phyloP scores from a whole-genome alignment of 2,113 vertebrate genomes.

The Psilopsiagon aurifrons region DNA sequence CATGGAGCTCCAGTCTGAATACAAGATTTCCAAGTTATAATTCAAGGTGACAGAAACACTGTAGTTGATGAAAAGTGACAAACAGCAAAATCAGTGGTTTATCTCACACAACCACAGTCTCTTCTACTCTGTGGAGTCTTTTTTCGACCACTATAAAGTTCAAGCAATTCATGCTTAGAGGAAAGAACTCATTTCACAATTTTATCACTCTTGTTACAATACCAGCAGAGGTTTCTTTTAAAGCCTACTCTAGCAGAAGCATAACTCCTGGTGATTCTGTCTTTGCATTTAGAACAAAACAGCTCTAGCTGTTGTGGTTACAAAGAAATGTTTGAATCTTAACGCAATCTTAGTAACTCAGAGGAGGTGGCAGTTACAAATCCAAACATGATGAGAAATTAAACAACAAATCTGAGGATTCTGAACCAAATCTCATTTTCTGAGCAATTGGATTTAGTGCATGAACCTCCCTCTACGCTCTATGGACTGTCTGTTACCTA shows the following conservation, averaged over 20 bases:
- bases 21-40: background rate
- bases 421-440: constrained; percentile 39
- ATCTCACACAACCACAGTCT: background rate
- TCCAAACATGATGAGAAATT: constrained; percentile 48
- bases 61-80: background rate
- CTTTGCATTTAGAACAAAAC: constrained; percentile 42
- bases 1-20: background rate
- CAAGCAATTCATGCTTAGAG: constrained; percentile 6
- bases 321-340: constrained; percentile 19
- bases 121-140: background rate
- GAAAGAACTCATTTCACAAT: constrained; percentile 45
- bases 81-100: constrained; percentile 8
- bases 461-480: background rate
- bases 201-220: constrained; percentile 54
- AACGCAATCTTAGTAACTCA: background rate
- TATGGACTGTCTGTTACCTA: background rate
- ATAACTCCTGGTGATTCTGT: constrained; percentile 6
- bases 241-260: constrained; percentile 39
- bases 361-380: constrained; percentile 11
- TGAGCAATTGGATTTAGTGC: background rate
- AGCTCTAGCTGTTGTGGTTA: constrained; percentile 5
- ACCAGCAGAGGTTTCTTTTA: constrained; percentile 44
- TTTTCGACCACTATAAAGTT: background rate
- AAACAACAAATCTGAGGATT: constrained; percentile 44
- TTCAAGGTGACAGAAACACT: background rate